Evolutionary conservation across 2,113 vertebrate genomes (phyloP), one percentile per base, ranked within the genome.

Genomic region (Poeciliopsis occidentalis): DNA sequence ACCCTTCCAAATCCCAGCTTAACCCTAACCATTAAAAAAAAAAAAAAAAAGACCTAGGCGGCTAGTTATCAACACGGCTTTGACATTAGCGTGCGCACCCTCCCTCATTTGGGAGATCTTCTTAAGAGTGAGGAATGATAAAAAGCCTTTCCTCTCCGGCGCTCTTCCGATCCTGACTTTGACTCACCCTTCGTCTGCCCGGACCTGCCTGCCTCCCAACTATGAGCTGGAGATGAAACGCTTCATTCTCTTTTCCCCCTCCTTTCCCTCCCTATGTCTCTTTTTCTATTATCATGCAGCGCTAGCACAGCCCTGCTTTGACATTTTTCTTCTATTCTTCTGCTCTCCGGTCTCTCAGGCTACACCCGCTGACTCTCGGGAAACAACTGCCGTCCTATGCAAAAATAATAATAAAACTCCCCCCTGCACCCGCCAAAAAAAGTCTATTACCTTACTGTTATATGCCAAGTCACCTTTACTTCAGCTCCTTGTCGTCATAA

Each of bases 51-150:
- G 30, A 92, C 80, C 81, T 81, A 83, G 86, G 84, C 84, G 65
- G 86, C 88, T 91, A 90, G 90, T 92, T 92, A 93, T 92, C 90
- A 76, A 68, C 1, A 30, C n/a, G 41, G 90, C 86, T 92, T 80
- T 91, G 89, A 91, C 88, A 90, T 91, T 89, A 91, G 91, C 85
- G 91, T 91, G 90, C 87, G 85, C 62, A 70, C 90, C 81, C 88
- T 90, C 82, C 79, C 90, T 90, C 91, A 91, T 93, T 91, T 90
- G 91, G 86, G 88, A 91, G 88, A 92, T 91, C 85, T 87, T 89
- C 91, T 92, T 91, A 91, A 85, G 86, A 89, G 89, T 87, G 82
- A 67, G 86, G 83, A 87, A 91, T 89, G 87, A 92, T 90, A 88
- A 90, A 89, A 92, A 88, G 91, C 87, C 63, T 92, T 91, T 92